A percentile compares a stretch with the other conserved stretches of the same genome.
These are phyloP conservation scores for Diabrotica undecimpunctata DNA, from an alignment of 1,140 invertebrate genomes.

Conservation along the genomic window DNA sequence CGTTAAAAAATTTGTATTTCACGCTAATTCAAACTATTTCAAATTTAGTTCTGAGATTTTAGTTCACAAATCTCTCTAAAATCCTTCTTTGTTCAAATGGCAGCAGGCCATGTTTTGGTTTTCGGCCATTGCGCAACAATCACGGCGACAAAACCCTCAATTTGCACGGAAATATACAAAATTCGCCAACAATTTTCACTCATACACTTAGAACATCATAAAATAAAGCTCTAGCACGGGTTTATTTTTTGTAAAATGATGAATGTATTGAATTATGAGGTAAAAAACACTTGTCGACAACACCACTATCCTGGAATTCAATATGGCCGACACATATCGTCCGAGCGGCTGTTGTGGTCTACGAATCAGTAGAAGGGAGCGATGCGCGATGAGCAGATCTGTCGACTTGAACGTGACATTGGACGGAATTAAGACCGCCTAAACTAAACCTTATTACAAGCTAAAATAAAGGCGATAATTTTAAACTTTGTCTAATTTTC, in stretches of 20 bases:
- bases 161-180: no score
- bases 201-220: conserved; percentile 9
- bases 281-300: conserved; percentile 18
- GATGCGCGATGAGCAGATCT: conserved; percentile 22
- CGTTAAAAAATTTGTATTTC: no score
- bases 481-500: not conserved
- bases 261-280: conserved; percentile 5
- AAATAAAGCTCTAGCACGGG: conserved; percentile 7
- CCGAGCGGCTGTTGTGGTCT: conserved; percentile 24
- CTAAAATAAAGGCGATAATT: not conserved
- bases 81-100: conserved; percentile 6
- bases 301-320: conserved; percentile 41
- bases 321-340: conserved; percentile 37
- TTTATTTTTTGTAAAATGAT: not conserved
- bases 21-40: no score
- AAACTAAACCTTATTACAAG: conserved; percentile 3
- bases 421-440: not conserved
- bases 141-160: no score
- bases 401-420: not conserved
- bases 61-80: no score
- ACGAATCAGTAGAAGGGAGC: conserved; percentile 18
- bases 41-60: no score
- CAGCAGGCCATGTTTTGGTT: conserved; percentile 17
- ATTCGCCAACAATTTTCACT: conserved; percentile 6
- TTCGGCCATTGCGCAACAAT: conserved; percentile 16